phyloP scores from a whole-genome alignment of 2,113 vertebrate genomes.

The Cariama cristata region DNA sequence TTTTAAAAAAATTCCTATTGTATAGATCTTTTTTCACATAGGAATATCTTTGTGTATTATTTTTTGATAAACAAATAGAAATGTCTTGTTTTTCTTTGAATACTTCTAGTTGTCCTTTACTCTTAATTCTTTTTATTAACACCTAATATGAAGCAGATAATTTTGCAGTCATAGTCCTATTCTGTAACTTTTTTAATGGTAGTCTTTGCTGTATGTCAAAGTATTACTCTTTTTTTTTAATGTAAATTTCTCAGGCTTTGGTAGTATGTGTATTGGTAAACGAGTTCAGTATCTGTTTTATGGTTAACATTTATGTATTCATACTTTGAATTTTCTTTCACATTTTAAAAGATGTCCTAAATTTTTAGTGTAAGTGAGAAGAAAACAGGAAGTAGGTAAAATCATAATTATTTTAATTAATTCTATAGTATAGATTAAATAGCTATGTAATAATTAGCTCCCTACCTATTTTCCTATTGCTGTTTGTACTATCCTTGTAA shows the following conservation, averaged over 20 bases:
- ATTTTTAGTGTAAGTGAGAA: neutral
- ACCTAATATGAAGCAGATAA: neutral
- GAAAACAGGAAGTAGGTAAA: neutral
- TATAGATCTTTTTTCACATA: neutral
- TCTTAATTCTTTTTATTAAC: neutral
- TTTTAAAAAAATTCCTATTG: neutral
- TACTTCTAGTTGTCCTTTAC: neutral
- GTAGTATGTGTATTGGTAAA: neutral
- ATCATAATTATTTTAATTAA: neutral
- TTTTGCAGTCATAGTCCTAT: neutral
- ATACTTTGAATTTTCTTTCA: neutral
- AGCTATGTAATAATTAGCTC: neutral
- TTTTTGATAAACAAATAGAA: neutral
- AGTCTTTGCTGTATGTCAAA: neutral
- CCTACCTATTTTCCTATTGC: neutral
- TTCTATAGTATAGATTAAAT: neutral
- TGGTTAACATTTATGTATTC: neutral
- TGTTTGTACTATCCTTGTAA: neutral
- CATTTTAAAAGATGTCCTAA: neutral
- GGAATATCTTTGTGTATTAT: neutral
- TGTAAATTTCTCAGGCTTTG: neutral
- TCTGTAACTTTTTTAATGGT: neutral
- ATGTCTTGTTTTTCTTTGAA: neutral
- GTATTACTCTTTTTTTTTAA: neutral
- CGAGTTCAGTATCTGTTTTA: neutral